Evolutionary conservation across 1,140 invertebrate genomes (phyloP).

Genomic region (Drosophila pandora): DNA sequence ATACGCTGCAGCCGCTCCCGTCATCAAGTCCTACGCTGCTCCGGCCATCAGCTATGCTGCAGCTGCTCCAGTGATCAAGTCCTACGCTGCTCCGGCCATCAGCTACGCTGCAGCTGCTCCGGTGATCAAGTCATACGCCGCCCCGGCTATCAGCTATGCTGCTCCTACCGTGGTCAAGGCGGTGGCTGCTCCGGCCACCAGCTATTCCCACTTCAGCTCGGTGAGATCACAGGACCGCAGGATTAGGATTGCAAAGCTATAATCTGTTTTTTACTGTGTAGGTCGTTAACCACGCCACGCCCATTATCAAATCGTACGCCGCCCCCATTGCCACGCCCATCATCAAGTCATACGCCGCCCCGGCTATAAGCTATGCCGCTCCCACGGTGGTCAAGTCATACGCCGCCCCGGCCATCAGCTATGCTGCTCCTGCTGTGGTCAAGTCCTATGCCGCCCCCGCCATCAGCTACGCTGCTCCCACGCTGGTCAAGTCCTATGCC

Average conservation of each 20-base stretch:
- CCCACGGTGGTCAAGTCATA: background rate
- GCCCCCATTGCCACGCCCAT: slow-evolving; percentile 53
- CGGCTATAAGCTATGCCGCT: slow-evolving; percentile 2
- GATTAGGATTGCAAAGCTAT: background rate
- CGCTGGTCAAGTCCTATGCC: slow-evolving; percentile 60
- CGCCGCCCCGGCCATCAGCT: slow-evolving; percentile 31
- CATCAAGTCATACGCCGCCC: slow-evolving; percentile 45
- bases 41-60: slow-evolving; percentile 41
- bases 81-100: slow-evolving; percentile 51
- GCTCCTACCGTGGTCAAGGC: slow-evolving; percentile 62
- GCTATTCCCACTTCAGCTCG: slow-evolving; percentile 73
- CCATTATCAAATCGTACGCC: slow-evolving; percentile 45
- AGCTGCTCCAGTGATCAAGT: slow-evolving; percentile 40
- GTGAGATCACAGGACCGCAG: slow-evolving; percentile 34
- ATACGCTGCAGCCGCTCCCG: slow-evolving; percentile 58
- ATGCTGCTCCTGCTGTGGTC: slow-evolving; percentile 37
- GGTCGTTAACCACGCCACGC: slow-evolving; percentile 60
- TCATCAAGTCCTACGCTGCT: slow-evolving; percentile 54
- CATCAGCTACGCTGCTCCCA: slow-evolving; percentile 70
- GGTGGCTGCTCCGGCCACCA: slow-evolving; percentile 58
- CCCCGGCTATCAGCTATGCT: slow-evolving; percentile 54
- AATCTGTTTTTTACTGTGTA: background rate
- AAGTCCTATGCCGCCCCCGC: slow-evolving; percentile 62
- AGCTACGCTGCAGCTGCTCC: slow-evolving; percentile 40
- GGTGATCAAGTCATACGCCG: slow-evolving; percentile 47